phyloP scores from a whole-genome alignment of 2,888 invertebrate genomes.

The Muscina levida region DNA sequence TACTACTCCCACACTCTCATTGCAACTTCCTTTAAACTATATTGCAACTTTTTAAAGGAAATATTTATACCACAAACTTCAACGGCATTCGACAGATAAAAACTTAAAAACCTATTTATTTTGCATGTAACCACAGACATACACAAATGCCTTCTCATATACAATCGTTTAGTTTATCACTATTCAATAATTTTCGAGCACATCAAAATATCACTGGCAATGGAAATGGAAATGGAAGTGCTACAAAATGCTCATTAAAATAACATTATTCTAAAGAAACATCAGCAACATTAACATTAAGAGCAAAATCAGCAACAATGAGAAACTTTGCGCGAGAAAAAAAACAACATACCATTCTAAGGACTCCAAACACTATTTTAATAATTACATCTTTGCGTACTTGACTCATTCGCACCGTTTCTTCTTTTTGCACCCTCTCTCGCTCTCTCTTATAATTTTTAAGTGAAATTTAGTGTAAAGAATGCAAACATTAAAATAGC shows the following conservation, averaged over 20 bases:
- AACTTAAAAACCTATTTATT: too few species aligned
- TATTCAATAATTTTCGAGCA: conserved; percentile 9
- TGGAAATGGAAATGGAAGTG: conserved; percentile 7
- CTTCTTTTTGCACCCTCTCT: neutral
- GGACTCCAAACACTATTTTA: conserved; percentile 16
- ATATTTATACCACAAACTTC: too few species aligned
- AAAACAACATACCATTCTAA: too few species aligned
- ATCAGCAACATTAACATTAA: conserved; percentile 43
- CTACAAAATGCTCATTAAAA: conserved; percentile 66
- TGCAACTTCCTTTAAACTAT: too few species aligned
- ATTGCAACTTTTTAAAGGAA: too few species aligned
- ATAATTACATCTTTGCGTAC: conserved; percentile 19
- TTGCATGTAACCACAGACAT: too few species aligned
- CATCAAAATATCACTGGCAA: neutral
- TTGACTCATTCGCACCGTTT: too few species aligned
- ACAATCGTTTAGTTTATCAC: neutral
- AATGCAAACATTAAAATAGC: conserved; percentile 1
- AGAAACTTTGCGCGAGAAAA: conserved; percentile 21
- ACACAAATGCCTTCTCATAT: too few species aligned
- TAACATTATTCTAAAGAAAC: conserved; percentile 62
- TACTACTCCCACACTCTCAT: too few species aligned
- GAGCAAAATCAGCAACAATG: conserved; percentile 18
- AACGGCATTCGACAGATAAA: too few species aligned
- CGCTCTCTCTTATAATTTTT: conserved; percentile 21
- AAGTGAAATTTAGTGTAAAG: conserved; percentile 52